Conservation (phyloP, 1,140 invertebrate species). For the Cyrtorhinus lividipennis region DNA sequence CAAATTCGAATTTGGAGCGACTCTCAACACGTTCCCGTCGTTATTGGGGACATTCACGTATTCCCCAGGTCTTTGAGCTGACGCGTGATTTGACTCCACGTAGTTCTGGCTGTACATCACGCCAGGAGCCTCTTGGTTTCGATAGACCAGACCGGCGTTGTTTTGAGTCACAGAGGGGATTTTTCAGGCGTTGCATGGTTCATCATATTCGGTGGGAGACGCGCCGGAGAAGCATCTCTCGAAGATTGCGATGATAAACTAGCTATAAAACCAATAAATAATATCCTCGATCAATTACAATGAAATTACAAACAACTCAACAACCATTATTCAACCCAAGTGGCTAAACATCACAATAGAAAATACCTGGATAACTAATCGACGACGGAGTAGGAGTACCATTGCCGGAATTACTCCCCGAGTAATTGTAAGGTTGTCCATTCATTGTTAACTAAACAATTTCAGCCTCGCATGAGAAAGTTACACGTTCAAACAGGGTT, state of each 20-base stretch:
- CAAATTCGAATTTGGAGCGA: background rate
- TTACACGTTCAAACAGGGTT: background rate
- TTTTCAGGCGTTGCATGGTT: slow-evolving; percentile 18
- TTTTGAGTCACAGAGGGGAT: background rate
- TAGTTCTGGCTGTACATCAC: too few species aligned
- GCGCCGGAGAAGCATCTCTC: slow-evolving; percentile 24
- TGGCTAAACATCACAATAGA: too few species aligned
- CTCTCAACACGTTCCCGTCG: background rate
- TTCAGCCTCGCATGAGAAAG: background rate
- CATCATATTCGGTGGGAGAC: background rate
- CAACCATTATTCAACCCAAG: too few species aligned
- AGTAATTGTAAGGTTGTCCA: slow-evolving; percentile 19
- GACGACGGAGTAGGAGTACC: slow-evolving; percentile 23
- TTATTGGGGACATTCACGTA: too few species aligned
- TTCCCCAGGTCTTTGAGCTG: background rate
- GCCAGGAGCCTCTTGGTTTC: slow-evolving; percentile 10
- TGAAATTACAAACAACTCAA: background rate
- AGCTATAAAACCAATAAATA: too few species aligned
- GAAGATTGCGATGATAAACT: slow-evolving; percentile 27
- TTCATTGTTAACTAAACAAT: slow-evolving; percentile 14
- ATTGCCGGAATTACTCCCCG: slow-evolving; percentile 21
- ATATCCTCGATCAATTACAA: background rate
- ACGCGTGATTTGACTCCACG: too few species aligned
- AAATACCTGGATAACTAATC: slow-evolving; percentile 23
- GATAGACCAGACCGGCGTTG: background rate